phyloP scores from a whole-genome alignment of 1,140 invertebrate species.

The Drosophila bipectinata region DNA sequence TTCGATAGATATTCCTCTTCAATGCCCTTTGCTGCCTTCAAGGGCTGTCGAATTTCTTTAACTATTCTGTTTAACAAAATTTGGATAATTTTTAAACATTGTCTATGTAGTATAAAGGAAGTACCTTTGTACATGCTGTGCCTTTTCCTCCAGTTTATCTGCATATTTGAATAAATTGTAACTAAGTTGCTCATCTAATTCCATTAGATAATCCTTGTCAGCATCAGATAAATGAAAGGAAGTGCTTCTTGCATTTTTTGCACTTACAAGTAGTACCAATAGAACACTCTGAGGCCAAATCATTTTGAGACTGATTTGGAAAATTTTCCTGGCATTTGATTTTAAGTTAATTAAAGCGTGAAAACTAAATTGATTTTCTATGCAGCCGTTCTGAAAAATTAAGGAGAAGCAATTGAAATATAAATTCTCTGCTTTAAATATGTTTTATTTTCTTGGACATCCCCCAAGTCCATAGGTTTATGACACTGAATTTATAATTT shows the following conservation, averaged over 20 bases:
- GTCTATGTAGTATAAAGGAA: neutral
- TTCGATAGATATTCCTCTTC: slow-evolving; percentile 58
- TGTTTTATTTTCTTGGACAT: too few relatives aligned
- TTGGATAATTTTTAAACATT: neutral
- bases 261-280: neutral
- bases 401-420: neutral
- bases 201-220: slow-evolving; percentile 17
- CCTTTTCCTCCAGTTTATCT: slow-evolving; percentile 16
- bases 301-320: slow-evolving; percentile 16
- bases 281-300: neutral
- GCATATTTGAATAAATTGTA: slow-evolving; percentile 27
- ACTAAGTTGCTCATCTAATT: slow-evolving; percentile 22
- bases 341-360: slow-evolving; percentile 7
- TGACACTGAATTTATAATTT: too few relatives aligned
- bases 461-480: too few relatives aligned
- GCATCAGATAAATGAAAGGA: neutral
- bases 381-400: neutral
- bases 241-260: neutral
- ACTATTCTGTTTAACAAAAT: slow-evolving; percentile 17
- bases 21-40: slow-evolving; percentile 9
- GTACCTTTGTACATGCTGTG: slow-evolving; percentile 27
- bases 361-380: neutral
- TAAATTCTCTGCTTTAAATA: too few relatives aligned
- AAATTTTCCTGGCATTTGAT: neutral
- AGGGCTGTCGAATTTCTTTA: slow-evolving; percentile 6